Evolutionary conservation across 1,140 invertebrate genomes (phyloP).

Genomic region (Gerris buenoi): DNA sequence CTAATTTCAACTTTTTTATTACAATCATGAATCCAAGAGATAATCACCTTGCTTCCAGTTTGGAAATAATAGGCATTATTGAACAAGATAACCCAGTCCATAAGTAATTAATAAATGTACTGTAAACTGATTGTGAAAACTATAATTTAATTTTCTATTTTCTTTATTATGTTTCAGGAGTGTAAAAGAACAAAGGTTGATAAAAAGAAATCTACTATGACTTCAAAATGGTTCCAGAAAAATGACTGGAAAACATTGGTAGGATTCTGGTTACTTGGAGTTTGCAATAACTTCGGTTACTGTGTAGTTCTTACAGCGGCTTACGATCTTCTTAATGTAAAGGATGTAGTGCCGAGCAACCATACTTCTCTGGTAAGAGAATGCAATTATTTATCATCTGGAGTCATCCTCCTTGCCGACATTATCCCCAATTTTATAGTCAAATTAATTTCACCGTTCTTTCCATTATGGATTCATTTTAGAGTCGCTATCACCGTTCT

Average conservation of each 20-base stretch:
- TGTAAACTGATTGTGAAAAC: no score
- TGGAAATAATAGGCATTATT: no score
- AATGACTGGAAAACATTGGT: conserved; percentile 10
- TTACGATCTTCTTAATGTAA: conserved; percentile 44
- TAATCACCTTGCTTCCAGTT: no score
- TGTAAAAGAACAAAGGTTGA: background rate
- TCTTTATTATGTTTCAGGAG: background rate
- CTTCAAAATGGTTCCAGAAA: background rate
- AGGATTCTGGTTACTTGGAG: conserved; percentile 66
- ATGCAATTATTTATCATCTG: conserved; percentile 63
- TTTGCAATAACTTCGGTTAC: conserved; percentile 81
- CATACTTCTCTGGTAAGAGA: conserved; percentile 7
- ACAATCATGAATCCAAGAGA: no score
- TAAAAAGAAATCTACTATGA: background rate
- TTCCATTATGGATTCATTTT: conserved; percentile 45
- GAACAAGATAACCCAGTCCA: no score
- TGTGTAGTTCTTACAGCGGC: conserved; percentile 78
- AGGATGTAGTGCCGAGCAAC: background rate
- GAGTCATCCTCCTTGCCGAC: conserved; percentile 67
- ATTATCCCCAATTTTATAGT: conserved; percentile 58
- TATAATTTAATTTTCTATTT: no score
- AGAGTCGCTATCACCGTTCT: conserved; percentile 42
- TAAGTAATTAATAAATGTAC: no score
- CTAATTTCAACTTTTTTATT: no score
- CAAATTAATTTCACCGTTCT: conserved; percentile 59